Evolutionary conservation across 1,140 invertebrate genomes (phyloP).

Genomic region (Drosophila lacertosa): DNA sequence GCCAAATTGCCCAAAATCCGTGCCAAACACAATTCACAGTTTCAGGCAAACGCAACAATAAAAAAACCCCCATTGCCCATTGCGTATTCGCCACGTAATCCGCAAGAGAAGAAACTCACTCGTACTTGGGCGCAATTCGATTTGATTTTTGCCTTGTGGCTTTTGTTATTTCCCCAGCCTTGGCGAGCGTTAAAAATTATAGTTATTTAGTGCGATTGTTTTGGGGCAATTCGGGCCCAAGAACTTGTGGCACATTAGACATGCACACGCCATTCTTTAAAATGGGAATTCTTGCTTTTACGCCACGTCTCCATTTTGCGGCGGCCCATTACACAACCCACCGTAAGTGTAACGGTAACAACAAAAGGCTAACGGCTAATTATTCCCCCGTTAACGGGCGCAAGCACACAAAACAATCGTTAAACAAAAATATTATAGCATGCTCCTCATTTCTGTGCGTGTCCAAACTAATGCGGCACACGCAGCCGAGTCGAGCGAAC

Average conservation of each 20-base stretch:
- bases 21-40: slow-evolving; percentile 43
- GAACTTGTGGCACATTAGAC: slow-evolving; percentile 65
- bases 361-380: slow-evolving; percentile 67
- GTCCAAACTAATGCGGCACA: slow-evolving; percentile 69
- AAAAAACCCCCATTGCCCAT: slow-evolving; percentile 5
- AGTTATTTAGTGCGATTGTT: slow-evolving; percentile 68
- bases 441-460: slow-evolving; percentile 58
- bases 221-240: slow-evolving; percentile 19
- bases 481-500: slow-evolving; percentile 31
- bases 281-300: slow-evolving; percentile 46
- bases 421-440: slow-evolving; percentile 76
- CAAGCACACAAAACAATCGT: slow-evolving; percentile 71
- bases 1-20: slow-evolving; percentile 58
- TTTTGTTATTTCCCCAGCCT: slow-evolving; percentile 36
- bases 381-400: slow-evolving; percentile 74
- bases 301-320: slow-evolving; percentile 20
- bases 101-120: slow-evolving; percentile 6
- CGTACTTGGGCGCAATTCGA: slow-evolving; percentile 30
- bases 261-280: slow-evolving; percentile 75
- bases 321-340: slow-evolving; percentile 53
- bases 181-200: slow-evolving; percentile 75
- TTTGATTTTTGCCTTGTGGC: slow-evolving; percentile 63
- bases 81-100: slow-evolving; percentile 47
- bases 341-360: slow-evolving; percentile 28
- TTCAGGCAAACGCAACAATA: background rate